Evolutionary conservation across 2,888 invertebrate species (phyloP), one percentile per base, ranked within the genome.

Genomic region (Melieria omissa): DNA sequence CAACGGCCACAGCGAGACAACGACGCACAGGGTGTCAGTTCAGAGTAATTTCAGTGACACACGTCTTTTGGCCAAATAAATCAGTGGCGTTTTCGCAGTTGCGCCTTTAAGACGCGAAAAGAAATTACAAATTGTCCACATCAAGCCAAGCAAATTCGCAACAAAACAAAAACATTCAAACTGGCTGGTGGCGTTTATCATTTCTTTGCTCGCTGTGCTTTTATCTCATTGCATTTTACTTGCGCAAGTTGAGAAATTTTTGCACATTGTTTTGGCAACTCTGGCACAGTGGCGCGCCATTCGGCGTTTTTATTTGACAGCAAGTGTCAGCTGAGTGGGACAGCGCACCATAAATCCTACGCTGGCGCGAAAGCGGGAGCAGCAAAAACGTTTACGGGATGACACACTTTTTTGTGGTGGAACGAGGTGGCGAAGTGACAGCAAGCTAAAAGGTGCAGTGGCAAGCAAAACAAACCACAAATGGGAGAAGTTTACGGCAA

Each of bases 21-120:
- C 29, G 29, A 49, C 49, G 10, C 41, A 64, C 49, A 49, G 52
- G 16, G 64, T 64, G 64, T 64, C 64, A 64, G 64, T 49, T 12
- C 14, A 52, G 9, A 12, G 6, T 52, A 52, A 52, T 6, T 52
- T n/a, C 9, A 52, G 52, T 52, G 52, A 52, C 52, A 52, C 52
- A 52, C 14, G 52, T 14, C 29, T 9, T 52, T 52, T 4, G 14
- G 12, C 5, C 14, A 52, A 52, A 52, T 52, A 52, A 52, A 52
- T 52, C 52, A 8, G 52, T 52, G 12, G 12, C 49, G 9, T 49
- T 49, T 12, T 49, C 14, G 12, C 52, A 7, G 12, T 9, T 5
- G 52, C 52, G 12, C 14, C 14, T 4, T 52, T 8, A n/a, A 29
- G 29, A 29, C 29, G 29, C 29, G 29, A 29, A 29, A 29, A 29